Evolutionary conservation across 2,797 vertebrate genomes (phyloP).

Genomic region (Thripadectes ignobilis): DNA sequence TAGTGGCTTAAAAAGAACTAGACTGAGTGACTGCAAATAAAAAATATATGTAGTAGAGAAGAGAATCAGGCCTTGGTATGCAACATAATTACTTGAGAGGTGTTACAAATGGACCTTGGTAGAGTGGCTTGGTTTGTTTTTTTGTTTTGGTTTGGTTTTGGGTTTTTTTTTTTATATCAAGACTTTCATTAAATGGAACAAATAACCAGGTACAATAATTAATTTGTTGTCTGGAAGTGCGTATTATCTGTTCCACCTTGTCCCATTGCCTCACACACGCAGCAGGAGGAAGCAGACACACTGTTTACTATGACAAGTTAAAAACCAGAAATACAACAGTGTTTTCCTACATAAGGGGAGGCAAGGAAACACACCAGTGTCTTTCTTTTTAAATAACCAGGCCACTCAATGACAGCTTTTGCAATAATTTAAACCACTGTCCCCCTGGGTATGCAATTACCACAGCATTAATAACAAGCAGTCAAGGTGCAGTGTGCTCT

Average conservation of each 20-base stretch:
- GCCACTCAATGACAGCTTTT: constrained; percentile 42
- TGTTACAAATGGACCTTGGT: background rate
- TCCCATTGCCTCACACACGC: constrained; percentile 47
- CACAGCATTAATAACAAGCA: background rate
- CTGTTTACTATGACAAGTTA: constrained; percentile 8
- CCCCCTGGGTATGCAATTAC: constrained; percentile 28
- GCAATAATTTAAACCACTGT: constrained; percentile 13
- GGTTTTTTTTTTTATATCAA: background rate
- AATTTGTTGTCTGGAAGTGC: constrained; percentile 47
- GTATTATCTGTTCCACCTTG: constrained; percentile 54
- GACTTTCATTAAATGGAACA: constrained; percentile 42
- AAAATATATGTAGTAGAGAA: background rate
- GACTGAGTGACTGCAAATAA: background rate
- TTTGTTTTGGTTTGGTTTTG: background rate
- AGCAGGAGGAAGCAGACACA: constrained; percentile 44
- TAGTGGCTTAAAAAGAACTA: background rate
- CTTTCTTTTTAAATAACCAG: constrained; percentile 11
- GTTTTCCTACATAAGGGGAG: constrained; percentile 14
- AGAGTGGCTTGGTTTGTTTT: background rate
- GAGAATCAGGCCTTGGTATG: background rate
- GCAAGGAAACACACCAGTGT: background rate
- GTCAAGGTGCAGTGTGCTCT: background rate
- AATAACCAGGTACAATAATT: constrained; percentile 65
- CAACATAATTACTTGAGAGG: background rate
- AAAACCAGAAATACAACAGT: constrained; percentile 42